Evolutionary conservation across 2,113 vertebrate genomes (phyloP).

Genomic region (Onychostoma macrolepis): DNA sequence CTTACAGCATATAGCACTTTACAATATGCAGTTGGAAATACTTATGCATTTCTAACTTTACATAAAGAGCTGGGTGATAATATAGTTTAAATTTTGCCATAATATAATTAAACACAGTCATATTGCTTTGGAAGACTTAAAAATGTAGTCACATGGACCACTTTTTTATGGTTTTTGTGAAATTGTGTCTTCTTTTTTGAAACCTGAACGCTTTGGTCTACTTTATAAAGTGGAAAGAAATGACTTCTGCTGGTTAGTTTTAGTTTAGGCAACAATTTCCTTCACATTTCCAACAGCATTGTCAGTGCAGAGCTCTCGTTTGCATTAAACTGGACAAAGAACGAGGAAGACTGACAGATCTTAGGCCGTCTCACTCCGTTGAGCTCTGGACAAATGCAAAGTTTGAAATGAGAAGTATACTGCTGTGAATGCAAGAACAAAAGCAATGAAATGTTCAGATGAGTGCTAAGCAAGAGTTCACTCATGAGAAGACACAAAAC

Average conservation of each 20-base stretch:
- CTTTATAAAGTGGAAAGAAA: conserved; percentile 1
- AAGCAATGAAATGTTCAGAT: conserved; percentile 25
- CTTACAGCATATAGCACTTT: neutral
- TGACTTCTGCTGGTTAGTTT: neutral
- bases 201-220: neutral
- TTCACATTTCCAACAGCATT: neutral
- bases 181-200: neutral
- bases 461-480: conserved; percentile 28
- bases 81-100: neutral
- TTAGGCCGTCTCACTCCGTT: conserved; percentile 12
- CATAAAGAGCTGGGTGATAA: neutral
- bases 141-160: no score
- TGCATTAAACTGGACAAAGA: conserved; percentile 18
- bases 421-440: conserved; percentile 24
- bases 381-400: neutral
- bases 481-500: neutral
- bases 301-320: neutral
- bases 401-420: conserved; percentile 22
- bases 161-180: neutral
- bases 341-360: conserved; percentile 1
- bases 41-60: neutral
- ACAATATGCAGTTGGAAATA: neutral
- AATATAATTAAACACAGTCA: neutral
- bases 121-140: neutral
- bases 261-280: neutral